Conservation (phyloP, 2,113 vertebrate species). For the Callospermophilus lateralis region DNA sequence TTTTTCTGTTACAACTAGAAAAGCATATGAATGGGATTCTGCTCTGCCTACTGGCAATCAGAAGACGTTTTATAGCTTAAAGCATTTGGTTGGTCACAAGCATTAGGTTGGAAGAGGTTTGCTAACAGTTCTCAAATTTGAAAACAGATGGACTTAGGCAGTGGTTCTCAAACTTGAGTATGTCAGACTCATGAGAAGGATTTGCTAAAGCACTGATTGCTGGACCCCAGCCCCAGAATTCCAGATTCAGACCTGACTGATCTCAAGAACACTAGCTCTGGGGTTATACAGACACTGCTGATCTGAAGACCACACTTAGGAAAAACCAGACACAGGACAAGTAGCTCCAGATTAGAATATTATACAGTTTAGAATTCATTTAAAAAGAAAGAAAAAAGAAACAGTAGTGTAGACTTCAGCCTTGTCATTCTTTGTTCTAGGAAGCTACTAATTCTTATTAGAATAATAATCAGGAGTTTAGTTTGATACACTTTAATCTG, state of each 20-base stretch:
- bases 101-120: too few species aligned
- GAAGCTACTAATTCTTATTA: neutral
- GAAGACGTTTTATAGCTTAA: neutral
- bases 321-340: neutral
- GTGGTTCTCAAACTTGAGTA: neutral
- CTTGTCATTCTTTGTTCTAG: neutral
- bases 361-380: neutral
- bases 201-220: neutral
- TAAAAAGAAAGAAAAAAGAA: neutral
- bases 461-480: neutral
- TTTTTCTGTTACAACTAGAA: neutral
- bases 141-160: neutral
- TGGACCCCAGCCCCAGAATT: neutral
- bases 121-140: neutral
- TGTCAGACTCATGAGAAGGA: neutral
- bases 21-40: neutral
- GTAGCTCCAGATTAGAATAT: neutral
- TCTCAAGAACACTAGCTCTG: neutral
- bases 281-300: neutral
- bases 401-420: neutral
- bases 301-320: neutral
- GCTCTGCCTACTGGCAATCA: neutral
- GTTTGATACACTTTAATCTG: neutral
- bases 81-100: neutral
- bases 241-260: neutral